A percentile compares a stretch with the other conserved stretches of the same genome.
Conservation (phyloP, 2,113 vertebrate species). For the Columba livia region DNA sequence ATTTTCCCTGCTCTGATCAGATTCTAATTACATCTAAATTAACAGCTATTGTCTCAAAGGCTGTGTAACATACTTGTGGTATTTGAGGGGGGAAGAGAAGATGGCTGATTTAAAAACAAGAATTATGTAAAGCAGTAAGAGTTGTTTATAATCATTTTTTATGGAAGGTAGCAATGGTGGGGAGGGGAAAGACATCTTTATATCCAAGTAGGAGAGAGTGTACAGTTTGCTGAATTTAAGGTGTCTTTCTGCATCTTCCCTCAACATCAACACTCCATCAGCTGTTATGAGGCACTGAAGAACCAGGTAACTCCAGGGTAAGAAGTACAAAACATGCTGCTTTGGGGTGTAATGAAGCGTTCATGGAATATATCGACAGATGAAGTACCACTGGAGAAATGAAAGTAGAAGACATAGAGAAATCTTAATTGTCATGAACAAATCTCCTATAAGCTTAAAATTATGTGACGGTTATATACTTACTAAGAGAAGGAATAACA, state of each 20-base stretch:
- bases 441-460: not conserved
- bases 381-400: not conserved
- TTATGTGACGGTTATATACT: not conserved
- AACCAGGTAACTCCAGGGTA: not conserved
- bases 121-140: conserved; percentile 25
- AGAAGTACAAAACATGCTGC: not conserved
- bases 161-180: not conserved
- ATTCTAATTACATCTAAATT: conserved; percentile 62
- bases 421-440: not conserved
- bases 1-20: conserved; percentile 57
- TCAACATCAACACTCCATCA: not conserved
- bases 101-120: conserved; percentile 37
- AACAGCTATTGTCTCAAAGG: conserved; percentile 55
- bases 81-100: not conserved
- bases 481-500: not conserved
- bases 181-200: not conserved
- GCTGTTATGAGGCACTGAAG: not conserved
- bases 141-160: not conserved
- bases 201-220: not conserved
- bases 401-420: not conserved
- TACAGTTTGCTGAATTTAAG: not conserved
- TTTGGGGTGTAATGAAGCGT: not conserved
- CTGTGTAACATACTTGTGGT: conserved; percentile 54
- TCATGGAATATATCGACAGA: not conserved
- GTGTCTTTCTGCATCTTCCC: not conserved